These are phyloP conservation scores for Trissolcus basalis DNA, from an alignment of 1,140 invertebrate species.

Conservation along the genomic window DNA sequence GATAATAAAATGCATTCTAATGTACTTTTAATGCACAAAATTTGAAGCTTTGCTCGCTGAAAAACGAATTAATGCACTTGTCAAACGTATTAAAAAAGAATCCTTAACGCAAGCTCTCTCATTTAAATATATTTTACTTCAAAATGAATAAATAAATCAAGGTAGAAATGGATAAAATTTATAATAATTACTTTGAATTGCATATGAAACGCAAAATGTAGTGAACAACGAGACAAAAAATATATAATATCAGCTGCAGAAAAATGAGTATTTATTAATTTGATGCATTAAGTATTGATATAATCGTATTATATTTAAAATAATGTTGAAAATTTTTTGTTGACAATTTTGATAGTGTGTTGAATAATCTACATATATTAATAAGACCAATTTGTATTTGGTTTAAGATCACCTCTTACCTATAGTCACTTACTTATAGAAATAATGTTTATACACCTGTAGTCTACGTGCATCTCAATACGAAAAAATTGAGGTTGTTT, in stretches of 20 bases:
- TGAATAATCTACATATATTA: too few species aligned
- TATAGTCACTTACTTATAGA: too few species aligned
- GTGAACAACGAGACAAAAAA: conserved; percentile 34
- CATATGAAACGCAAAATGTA: conserved; percentile 35
- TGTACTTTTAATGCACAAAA: conserved; percentile 37
- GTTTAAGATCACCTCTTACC: too few species aligned
- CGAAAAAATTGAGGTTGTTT: too few species aligned
- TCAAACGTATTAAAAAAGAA: conserved; percentile 28
- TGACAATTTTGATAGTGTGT: too few species aligned
- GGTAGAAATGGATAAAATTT: conserved; percentile 36
- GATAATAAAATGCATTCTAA: conserved; percentile 25
- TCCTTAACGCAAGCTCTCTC: conserved; percentile 35
- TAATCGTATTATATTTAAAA: too few species aligned
- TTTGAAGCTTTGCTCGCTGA: conserved; percentile 22
- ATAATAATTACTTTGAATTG: conserved; percentile 48
- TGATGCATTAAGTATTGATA: too few species aligned
- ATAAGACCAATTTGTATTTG: too few species aligned
- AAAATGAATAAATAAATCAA: conserved; percentile 50
- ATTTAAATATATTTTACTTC: conserved; percentile 47
- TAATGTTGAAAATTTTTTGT: too few species aligned
- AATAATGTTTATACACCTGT: too few species aligned
- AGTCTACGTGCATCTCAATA: too few species aligned
- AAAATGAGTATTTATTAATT: conserved; percentile 24
- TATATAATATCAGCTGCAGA: conserved; percentile 38
- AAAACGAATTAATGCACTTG: conserved; percentile 46